A percentile compares a stretch with the other conserved stretches of the same genome.
These are phyloP conservation scores for Drosophila takahashii DNA, from an alignment of 1,140 invertebrate genomes.

Conservation along the genomic window DNA sequence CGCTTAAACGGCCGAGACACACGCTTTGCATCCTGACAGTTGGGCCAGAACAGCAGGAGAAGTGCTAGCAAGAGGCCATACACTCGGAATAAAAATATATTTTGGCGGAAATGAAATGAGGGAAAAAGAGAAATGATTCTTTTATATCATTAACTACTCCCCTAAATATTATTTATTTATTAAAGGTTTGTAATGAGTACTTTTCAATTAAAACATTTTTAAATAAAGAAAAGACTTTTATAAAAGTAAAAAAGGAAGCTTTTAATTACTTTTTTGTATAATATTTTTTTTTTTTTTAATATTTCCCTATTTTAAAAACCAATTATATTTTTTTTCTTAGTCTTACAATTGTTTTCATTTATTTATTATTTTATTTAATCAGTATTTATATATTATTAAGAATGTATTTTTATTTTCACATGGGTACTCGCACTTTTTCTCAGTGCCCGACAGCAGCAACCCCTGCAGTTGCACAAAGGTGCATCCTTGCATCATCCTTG, in stretches of 20 bases:
- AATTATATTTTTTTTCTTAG: too few relatives aligned
- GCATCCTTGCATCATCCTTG: conserved; percentile 69
- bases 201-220: too few relatives aligned
- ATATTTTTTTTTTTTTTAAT: too few relatives aligned
- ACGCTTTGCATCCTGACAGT: conserved; percentile 71
- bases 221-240: too few relatives aligned
- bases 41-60: conserved; percentile 48
- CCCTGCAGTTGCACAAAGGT: conserved; percentile 74
- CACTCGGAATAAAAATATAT: not conserved
- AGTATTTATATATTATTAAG: not conserved
- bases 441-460: conserved; percentile 34
- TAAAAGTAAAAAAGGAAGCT: too few relatives aligned
- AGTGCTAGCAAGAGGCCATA: conserved; percentile 19
- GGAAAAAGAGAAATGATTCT: not conserved
- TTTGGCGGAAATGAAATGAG: not conserved
- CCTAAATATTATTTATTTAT: too few relatives aligned
- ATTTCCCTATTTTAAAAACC: too few relatives aligned
- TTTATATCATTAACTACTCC: not conserved
- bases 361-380: too few relatives aligned
- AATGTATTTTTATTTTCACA: not conserved
- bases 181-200: too few relatives aligned
- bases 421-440: not conserved
- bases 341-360: too few relatives aligned
- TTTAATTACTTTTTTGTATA: too few relatives aligned
- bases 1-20: conserved; percentile 49